phyloP scores from a whole-genome alignment of 2,113 vertebrate genomes.

The Oplegnathus fasciatus region DNA sequence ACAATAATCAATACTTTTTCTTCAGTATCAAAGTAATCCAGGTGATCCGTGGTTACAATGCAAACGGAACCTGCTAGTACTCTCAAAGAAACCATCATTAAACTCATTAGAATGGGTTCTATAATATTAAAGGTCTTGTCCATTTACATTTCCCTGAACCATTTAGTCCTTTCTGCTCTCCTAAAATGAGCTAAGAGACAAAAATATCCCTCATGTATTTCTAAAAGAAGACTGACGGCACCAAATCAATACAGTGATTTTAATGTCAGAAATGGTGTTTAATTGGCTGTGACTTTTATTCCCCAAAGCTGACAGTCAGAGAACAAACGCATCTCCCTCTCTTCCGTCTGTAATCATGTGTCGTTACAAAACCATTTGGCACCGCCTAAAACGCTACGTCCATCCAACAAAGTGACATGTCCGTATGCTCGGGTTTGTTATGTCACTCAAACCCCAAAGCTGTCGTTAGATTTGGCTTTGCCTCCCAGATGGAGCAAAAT shows the following conservation, averaged over 20 bases:
- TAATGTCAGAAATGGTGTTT: slow-evolving; percentile 5
- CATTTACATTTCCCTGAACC: neutral
- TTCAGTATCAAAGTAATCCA: neutral
- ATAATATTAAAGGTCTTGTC: neutral
- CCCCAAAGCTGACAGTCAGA: neutral
- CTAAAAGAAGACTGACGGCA: neutral
- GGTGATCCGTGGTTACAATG: neutral
- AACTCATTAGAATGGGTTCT: neutral
- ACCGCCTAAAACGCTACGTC: neutral
- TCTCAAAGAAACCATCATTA: neutral
- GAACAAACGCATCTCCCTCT: neutral
- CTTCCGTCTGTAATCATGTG: neutral
- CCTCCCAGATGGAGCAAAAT: slow-evolving; percentile 1
- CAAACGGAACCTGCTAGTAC: no score
- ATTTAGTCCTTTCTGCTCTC: neutral
- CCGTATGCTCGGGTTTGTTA: neutral
- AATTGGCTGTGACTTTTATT: slow-evolving; percentile 24
- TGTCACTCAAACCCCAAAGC: slow-evolving; percentile 6
- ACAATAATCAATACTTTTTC: neutral
- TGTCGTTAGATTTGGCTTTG: neutral
- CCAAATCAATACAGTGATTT: slow-evolving; percentile 39
- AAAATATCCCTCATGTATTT: slow-evolving; percentile 7
- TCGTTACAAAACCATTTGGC: neutral
- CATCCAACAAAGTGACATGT: neutral
- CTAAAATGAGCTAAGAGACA: slow-evolving; percentile 24